Evolutionary conservation across 2,113 vertebrate species (phyloP), one percentile per base, ranked within the genome.

Genomic region (Passer domesticus): DNA sequence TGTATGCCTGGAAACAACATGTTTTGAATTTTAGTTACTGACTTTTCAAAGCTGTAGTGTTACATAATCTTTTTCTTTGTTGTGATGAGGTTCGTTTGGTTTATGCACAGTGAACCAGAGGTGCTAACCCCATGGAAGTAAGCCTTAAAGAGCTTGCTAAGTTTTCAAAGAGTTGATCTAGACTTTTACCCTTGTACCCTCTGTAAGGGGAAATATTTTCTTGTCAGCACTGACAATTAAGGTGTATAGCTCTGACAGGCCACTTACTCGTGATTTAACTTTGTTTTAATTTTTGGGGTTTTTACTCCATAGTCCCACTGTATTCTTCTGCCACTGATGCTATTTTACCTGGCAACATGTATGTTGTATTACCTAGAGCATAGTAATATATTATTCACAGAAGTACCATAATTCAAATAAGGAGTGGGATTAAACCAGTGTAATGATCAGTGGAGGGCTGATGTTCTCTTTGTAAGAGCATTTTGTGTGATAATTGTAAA

Each of bases 291-390:
- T 2, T 24, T 35, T 12, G 17, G 9, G 19, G 13, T 43, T 64
- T 92, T 56, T 12, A 3, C 13, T 4, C 47, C 2, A 2, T 16
- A 37, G 35, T 79, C 13, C 5, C 53, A 2, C 4, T 67, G 2
- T 53, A 5, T 64, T 87, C 15, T 11, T 86, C 64, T 66, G 22
- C 24, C 4, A 7, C 15, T 19, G 13, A 17, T 82, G 24, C 13
- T 49, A 4, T 22, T 37, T 3, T 67, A 28, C 44, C 7, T 60
- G 62, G 9, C 46, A 77, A 33, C 0, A 0, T 56, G 1, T 27
- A 3, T 79, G 6, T 47, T 80, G 5, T 77, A 33, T 13, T 91
- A 5, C 18, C 1, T 83, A 41, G 5, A 21, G 15, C 4, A 2
- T 49, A 64, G 60, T 78, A 67, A 19, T 63, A 2, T 7, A 16